phyloP scores from a whole-genome alignment of 2,113 vertebrate species.

The Nerophis lumbriciformis region DNA sequence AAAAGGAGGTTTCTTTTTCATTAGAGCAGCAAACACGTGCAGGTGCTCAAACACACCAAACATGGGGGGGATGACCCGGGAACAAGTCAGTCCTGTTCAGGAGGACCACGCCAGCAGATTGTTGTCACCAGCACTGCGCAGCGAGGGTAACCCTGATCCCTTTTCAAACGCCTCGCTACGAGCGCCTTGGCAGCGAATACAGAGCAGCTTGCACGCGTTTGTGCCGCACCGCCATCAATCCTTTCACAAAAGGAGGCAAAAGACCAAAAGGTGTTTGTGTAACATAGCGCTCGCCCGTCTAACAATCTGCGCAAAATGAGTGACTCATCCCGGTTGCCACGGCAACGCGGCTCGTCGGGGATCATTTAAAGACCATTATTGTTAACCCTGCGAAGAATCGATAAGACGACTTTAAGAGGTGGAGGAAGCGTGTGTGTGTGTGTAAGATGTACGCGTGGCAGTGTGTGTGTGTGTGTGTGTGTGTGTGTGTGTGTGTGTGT shows the following conservation, averaged over 20 bases:
- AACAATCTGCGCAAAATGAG: constrained; percentile 60
- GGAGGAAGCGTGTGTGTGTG: background rate
- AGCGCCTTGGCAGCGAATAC: constrained; percentile 36
- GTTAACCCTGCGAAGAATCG: constrained; percentile 57
- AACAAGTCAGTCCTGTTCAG: constrained; percentile 51
- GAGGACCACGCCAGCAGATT: constrained; percentile 5
- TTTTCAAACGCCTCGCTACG: constrained; percentile 32
- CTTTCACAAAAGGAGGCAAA: constrained; percentile 2
- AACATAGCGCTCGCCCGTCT: constrained; percentile 33
- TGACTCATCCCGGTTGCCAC: constrained; percentile 60
- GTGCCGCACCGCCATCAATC: background rate
- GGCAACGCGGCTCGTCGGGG: constrained; percentile 59
- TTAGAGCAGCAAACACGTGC: constrained; percentile 42
- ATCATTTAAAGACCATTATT: constrained; percentile 57
- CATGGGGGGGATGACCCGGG: constrained; percentile 10
- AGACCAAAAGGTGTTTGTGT: constrained; percentile 42
- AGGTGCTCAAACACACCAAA: constrained; percentile 63
- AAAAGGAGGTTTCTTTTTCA: constrained; percentile 41
- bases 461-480: constrained; percentile 12
- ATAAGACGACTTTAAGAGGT: constrained; percentile 45
- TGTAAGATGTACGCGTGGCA: constrained; percentile 27
- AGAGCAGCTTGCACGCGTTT: constrained; percentile 27
- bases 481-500: background rate
- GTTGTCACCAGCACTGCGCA: constrained; percentile 26
- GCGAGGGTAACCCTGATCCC: constrained; percentile 33